Evolutionary conservation across 2,888 invertebrate genomes (phyloP).

Genomic region (Eupsilia transversa): DNA sequence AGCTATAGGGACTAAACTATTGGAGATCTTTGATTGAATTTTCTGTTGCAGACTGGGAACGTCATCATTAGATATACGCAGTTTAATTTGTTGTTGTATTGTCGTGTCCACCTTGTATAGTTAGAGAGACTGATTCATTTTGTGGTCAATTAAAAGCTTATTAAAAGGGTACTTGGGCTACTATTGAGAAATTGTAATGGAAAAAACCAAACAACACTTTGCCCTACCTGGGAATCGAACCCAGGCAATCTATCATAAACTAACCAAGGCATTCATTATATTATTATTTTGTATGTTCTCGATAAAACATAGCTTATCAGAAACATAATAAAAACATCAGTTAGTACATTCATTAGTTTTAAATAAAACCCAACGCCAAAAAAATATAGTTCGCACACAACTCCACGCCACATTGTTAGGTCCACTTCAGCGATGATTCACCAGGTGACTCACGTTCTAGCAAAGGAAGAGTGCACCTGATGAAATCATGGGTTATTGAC

Average conservation of each 20-base stretch:
- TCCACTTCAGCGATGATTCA: conserved; percentile 75
- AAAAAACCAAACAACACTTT: not conserved
- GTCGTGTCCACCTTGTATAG: too few relatives aligned
- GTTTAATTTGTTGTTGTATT: too few relatives aligned
- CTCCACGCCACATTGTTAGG: conserved; percentile 33
- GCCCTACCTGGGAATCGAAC: too few relatives aligned
- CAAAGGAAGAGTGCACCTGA: conserved; percentile 73
- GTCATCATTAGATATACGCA: too few relatives aligned
- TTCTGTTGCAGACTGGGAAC: too few relatives aligned
- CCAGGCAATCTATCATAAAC: not conserved
- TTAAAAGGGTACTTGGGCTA: not conserved
- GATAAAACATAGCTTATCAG: not conserved
- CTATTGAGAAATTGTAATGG: not conserved
- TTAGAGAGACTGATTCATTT: not conserved
- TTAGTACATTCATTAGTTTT: not conserved
- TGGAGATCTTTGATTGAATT: too few relatives aligned
- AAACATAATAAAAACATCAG: not conserved
- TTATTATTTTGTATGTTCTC: not conserved
- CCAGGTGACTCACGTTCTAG: conserved; percentile 74
- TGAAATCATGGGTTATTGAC: conserved; percentile 75
- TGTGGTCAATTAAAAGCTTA: not conserved
- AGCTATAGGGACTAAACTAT: too few relatives aligned
- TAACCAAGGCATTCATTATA: not conserved
- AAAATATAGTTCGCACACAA: not conserved
- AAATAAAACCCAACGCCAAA: not conserved